These are phyloP conservation scores for Picathartes gymnocephalus DNA, from an alignment of 2,113 vertebrate species.

Conservation along the genomic window DNA sequence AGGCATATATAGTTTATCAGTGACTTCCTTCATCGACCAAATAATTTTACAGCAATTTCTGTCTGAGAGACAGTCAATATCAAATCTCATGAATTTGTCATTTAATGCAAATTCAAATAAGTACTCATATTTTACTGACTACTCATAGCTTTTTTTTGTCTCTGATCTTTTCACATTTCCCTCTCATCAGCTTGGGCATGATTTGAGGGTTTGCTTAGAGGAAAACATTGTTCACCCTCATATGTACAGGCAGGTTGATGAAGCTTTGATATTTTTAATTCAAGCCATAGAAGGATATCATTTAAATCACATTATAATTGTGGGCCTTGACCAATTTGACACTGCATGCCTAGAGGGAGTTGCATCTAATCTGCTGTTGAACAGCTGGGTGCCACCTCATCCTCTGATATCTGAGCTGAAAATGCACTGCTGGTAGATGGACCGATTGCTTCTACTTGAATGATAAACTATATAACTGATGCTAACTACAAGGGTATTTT, in stretches of 20 bases:
- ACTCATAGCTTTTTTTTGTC: not conserved
- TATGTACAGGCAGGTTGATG: not conserved
- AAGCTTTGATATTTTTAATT: conserved; percentile 42
- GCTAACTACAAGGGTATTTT: not conserved
- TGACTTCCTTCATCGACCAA: not conserved
- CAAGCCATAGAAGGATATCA: conserved; percentile 32
- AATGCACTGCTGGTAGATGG: conserved; percentile 12
- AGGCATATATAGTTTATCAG: not conserved
- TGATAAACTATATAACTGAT: conserved; percentile 2
- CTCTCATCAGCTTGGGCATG: not conserved
- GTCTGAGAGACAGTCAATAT: not conserved
- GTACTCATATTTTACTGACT: not conserved
- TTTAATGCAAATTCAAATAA: not conserved
- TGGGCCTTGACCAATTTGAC: conserved; percentile 46
- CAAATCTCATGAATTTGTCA: not conserved
- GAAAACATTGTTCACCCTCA: not conserved
- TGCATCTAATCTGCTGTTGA: conserved; percentile 31
- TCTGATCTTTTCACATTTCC: not conserved
- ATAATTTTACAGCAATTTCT: not conserved
- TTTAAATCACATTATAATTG: conserved; percentile 54
- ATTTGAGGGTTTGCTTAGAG: not conserved
- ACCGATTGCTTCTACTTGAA: conserved; percentile 37
- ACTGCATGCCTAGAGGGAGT: not conserved
- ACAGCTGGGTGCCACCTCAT: conserved; percentile 45
- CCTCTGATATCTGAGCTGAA: conserved; percentile 64